phyloP scores from a whole-genome alignment of 2,113 vertebrate species.

The Climacteris rufus region DNA sequence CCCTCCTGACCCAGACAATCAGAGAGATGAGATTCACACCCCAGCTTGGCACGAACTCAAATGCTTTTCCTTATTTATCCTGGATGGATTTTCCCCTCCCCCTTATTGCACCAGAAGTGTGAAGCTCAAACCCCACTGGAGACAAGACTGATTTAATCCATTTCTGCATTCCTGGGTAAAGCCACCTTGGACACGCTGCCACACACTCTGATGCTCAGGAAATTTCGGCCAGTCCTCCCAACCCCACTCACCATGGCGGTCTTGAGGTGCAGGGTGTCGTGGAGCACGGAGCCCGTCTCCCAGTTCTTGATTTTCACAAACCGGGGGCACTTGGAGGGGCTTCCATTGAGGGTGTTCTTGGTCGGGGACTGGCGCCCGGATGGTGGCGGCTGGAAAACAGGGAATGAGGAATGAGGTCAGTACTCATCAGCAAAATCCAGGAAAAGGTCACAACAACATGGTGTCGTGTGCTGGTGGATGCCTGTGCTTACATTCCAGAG shows the following conservation, averaged over 20 bases:
- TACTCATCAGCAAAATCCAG: rapidly evolving
- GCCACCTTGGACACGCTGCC: not conserved
- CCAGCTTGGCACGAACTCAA: not conserved
- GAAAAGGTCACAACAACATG: not conserved
- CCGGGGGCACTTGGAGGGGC: slow-evolving; percentile 91
- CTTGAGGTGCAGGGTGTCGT: slow-evolving; percentile 86
- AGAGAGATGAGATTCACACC: not conserved
- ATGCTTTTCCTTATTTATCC: not conserved
- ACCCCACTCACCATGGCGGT: slow-evolving; percentile 80
- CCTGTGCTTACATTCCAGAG: not conserved
- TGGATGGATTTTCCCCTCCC: not conserved
- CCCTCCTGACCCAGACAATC: rapidly evolving
- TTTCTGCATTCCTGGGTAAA: not conserved
- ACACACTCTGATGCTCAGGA: rapidly evolving
- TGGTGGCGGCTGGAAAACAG: slow-evolving; percentile 61
- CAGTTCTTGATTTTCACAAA: slow-evolving; percentile 95
- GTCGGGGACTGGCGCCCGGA: slow-evolving; percentile 78
- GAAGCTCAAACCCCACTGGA: not conserved
- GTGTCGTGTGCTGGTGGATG: not conserved
- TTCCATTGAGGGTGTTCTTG: slow-evolving; percentile 80
- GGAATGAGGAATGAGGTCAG: not conserved
- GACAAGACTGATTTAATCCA: not conserved
- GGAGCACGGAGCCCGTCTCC: slow-evolving; percentile 85
- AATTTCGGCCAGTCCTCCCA: not conserved
- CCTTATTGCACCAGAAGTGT: not conserved